Evolutionary conservation across 2,113 vertebrate genomes (phyloP), one percentile per base, ranked within the genome.

Genomic region (Excalfactoria chinensis): DNA sequence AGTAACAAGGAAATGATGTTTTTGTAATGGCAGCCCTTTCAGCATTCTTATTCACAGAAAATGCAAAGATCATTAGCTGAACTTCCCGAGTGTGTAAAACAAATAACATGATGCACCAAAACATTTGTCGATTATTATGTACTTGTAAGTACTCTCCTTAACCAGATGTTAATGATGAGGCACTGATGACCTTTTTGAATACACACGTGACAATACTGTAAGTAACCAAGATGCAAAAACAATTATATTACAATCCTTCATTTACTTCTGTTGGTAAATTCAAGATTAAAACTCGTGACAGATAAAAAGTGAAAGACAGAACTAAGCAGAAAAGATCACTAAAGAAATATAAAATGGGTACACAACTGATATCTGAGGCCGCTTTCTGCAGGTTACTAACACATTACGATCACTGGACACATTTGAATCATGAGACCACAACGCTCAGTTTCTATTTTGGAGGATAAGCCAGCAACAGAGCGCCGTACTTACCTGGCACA

Each of bases 401-500:
- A 4, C 13, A 22, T 20, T 74, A 74, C 62, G 70, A 20, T 37
- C 73, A 75, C 53, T 4, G 44, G 3, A 35, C 34, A 89, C n/a
- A 34, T 30, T 0, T 46, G 26, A 89, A 72, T 51, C 19, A 87
- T 6, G 46, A 72, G 44, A 53, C 3, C 34, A 28, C 0, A 32
- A 30, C 11, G 55, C 6, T n/a, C 19, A 70, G 35, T 16, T 59
- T 63, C 56, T 56, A 16, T n/a, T 84, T 13, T 37, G 41, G 71
- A 53, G 44, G 15, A 67, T 18, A 82, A 69, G 60, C 28, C 28
- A 34, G 15, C 7, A 70, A 9, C 25, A 69, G 26, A 53, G 19
- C n/a, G 9, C 18, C 0, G 1, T 4, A 96, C 98, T 59, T 97
- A 99, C 99, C 96, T 99, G 86, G 99, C 99, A 97, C 99, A 99